Percentiles rank a stretch among this genome's conserved stretches.
Conservation (phyloP, 2,797 vertebrate species). For the Steatocranus sp. region DNA sequence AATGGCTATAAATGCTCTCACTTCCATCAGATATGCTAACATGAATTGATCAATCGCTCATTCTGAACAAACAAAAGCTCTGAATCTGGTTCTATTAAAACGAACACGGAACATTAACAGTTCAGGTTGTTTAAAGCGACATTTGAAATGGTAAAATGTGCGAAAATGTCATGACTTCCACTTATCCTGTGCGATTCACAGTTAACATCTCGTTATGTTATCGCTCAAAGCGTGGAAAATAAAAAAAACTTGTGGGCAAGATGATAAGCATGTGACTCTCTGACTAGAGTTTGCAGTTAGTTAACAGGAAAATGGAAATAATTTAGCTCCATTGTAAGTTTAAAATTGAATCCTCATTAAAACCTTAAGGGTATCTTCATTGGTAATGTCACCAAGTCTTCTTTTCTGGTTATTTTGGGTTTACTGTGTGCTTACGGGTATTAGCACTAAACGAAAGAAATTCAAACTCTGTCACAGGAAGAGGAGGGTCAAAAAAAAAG, state of each 20-base stretch:
- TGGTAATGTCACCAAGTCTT: background rate
- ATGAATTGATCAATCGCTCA: background rate
- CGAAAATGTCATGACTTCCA: background rate
- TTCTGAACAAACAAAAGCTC: background rate
- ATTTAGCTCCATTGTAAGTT: background rate
- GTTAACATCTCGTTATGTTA: background rate
- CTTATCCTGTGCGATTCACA: background rate
- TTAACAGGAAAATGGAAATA: background rate
- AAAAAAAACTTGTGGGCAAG: constrained; percentile 1
- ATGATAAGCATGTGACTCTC: background rate
- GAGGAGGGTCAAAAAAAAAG: background rate
- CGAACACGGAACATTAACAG: background rate
- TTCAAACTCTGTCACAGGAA: constrained; percentile 17
- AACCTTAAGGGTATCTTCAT: background rate
- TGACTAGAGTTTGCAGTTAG: background rate
- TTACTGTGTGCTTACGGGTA: background rate
- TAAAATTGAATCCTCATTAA: background rate
- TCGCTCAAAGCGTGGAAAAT: background rate
- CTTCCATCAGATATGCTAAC: background rate
- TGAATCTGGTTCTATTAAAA: background rate
- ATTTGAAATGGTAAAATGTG: background rate
- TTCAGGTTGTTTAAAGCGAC: background rate
- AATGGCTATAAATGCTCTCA: background rate
- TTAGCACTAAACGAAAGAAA: background rate
- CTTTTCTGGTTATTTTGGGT: background rate